Percentiles rank a stretch among this genome's conserved stretches.
These are phyloP conservation scores for Cryptophagus acutangulus DNA, from an alignment of 2,888 invertebrate genomes.

Conservation along the genomic window DNA sequence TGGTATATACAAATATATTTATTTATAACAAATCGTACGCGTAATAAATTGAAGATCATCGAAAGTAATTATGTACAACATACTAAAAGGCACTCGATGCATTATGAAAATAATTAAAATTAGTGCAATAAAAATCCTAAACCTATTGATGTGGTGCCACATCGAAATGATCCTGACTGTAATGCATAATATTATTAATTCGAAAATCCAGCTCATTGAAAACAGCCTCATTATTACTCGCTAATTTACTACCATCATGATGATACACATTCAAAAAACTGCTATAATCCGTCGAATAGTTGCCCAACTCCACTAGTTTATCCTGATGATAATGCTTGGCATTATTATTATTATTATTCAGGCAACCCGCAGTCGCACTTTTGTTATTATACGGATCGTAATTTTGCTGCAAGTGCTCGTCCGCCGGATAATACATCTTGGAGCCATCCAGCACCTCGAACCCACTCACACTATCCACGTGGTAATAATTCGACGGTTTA, in stretches of 20 bases:
- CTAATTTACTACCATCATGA: conserved; percentile 36
- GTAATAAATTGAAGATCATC: conserved; percentile 30
- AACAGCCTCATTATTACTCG: conserved; percentile 37
- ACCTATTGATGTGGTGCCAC: conserved; percentile 31
- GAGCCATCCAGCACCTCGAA: conserved; percentile 26
- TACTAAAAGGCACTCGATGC: too few species aligned
- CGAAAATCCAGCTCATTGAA: conserved; percentile 45
- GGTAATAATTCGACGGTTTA: conserved; percentile 17
- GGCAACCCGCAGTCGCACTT: too few species aligned
- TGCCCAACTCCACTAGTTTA: not conserved
- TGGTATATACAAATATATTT: conserved; percentile 25
- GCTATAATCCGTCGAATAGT: conserved; percentile 36
- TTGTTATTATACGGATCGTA: not conserved
- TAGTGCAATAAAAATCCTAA: too few species aligned
- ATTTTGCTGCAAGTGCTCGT: conserved; percentile 17
- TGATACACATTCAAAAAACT: conserved; percentile 39
- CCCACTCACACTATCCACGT: conserved; percentile 18
- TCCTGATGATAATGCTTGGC: not conserved
- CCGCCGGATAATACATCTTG: conserved; percentile 32
- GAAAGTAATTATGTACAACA: conserved; percentile 34
- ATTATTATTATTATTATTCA: too few species aligned
- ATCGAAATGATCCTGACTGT: conserved; percentile 33
- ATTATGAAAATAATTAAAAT: too few species aligned
- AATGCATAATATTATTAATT: conserved; percentile 35
- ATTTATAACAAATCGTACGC: too few species aligned